Conservation (phyloP, 2,888 invertebrate species). For the Ormyrus rosae region DNA sequence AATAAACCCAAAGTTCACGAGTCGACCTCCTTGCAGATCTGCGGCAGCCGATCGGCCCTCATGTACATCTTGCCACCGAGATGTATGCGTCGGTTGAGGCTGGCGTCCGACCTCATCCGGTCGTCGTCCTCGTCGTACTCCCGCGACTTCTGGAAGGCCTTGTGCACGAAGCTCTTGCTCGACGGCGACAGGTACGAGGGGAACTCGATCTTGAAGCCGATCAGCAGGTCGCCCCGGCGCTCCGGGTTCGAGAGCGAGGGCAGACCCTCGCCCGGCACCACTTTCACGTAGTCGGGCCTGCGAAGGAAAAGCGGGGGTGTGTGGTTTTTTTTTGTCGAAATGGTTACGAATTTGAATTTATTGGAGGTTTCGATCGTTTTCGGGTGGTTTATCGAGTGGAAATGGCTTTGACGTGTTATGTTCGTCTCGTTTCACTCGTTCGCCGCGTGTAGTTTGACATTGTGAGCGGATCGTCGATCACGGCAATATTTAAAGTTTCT, state of each 20-base stretch:
- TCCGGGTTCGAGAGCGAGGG: conserved; percentile 81
- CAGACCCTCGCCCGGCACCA: conserved; percentile 85
- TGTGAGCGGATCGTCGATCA: too few relatives aligned
- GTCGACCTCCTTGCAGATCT: conserved; percentile 24
- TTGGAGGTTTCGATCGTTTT: too few relatives aligned
- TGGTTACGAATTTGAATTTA: too few relatives aligned
- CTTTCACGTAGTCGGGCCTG: conserved; percentile 82
- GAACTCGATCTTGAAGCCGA: conserved; percentile 81
- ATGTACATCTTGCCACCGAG: conserved; percentile 48
- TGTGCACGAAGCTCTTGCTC: conserved; percentile 73
- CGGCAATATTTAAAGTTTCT: too few relatives aligned
- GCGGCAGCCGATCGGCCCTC: conserved; percentile 35
- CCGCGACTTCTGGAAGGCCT: conserved; percentile 62
- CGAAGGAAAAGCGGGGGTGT: neutral
- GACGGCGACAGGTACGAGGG: conserved; percentile 78
- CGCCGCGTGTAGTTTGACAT: too few relatives aligned
- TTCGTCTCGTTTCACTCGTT: too few relatives aligned
- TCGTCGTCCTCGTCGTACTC: neutral
- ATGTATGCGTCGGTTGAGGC: conserved; percentile 1
- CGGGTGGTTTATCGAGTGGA: too few relatives aligned
- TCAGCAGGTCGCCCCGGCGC: conserved; percentile 83
- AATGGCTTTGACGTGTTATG: too few relatives aligned
- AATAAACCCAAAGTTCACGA: too few relatives aligned
- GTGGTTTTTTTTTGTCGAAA: too few relatives aligned
- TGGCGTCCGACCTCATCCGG: too few relatives aligned